phyloP scores from a whole-genome alignment of 1,140 invertebrate species.

The Drosophila auraria region DNA sequence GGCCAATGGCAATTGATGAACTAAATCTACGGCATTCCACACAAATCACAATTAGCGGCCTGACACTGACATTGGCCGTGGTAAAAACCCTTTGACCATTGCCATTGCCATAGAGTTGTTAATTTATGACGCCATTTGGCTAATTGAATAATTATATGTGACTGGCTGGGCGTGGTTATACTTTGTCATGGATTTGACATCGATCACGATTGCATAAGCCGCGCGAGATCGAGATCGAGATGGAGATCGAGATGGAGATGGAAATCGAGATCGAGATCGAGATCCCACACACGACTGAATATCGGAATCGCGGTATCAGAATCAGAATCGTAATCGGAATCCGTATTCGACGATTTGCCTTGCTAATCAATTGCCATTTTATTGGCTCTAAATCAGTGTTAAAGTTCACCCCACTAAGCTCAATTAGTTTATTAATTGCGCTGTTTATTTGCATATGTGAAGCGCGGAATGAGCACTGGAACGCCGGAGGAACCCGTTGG shows the following conservation, averaged over 20 bases:
- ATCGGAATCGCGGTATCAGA: slow-evolving; percentile 22
- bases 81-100: slow-evolving; percentile 54
- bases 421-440: slow-evolving; percentile 60
- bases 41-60: slow-evolving; percentile 64
- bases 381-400: slow-evolving; percentile 41
- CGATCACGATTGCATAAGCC: slow-evolving; percentile 68
- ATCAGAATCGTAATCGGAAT: slow-evolving; percentile 37
- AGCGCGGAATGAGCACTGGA: slow-evolving; percentile 27
- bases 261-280: slow-evolving; percentile 25
- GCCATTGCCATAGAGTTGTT: slow-evolving; percentile 57
- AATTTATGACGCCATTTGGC: slow-evolving; percentile 80
- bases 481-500: slow-evolving; percentile 61
- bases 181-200: slow-evolving; percentile 57
- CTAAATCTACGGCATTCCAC: slow-evolving; percentile 74
- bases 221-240: slow-evolving; percentile 26
- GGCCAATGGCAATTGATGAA: slow-evolving; percentile 50
- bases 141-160: slow-evolving; percentile 82
- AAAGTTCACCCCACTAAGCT: slow-evolving; percentile 45
- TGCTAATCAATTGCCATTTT: slow-evolving; percentile 50
- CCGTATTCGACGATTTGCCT: slow-evolving; percentile 63
- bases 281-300: slow-evolving; percentile 35
- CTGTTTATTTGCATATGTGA: slow-evolving; percentile 24
- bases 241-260: slow-evolving; percentile 9
- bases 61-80: slow-evolving; percentile 59
- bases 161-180: slow-evolving; percentile 59